Evolutionary conservation across 2,113 vertebrate species (phyloP).

Genomic region (Steatornis caripensis): DNA sequence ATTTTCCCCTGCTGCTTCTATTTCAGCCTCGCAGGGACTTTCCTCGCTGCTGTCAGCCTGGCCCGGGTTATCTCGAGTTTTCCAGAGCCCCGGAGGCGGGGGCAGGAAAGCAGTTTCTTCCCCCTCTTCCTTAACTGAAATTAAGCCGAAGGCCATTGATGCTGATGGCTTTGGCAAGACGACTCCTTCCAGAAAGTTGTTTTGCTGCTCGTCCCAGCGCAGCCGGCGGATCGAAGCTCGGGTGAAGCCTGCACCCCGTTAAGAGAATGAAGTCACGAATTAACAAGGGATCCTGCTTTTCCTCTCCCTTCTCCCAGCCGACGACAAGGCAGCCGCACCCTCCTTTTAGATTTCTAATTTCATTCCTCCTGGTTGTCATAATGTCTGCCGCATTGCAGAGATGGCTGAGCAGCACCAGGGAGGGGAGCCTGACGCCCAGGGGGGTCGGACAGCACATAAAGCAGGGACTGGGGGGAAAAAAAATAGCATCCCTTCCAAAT

Average conservation of each 20-base stretch:
- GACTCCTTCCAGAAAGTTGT: not conserved
- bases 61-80: not conserved
- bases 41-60: not conserved
- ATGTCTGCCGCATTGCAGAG: not conserved
- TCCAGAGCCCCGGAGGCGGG: not conserved
- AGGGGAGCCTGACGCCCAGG: not conserved
- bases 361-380: not conserved
- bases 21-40: not conserved
- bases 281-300: not conserved
- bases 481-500: not conserved
- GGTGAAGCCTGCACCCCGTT: not conserved
- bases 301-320: not conserved
- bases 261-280: not conserved
- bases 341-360: not conserved
- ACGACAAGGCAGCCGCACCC: not conserved
- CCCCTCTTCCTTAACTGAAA: not conserved
- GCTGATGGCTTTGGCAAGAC: not conserved
- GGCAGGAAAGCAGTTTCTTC: conserved; percentile 5
- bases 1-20: not conserved
- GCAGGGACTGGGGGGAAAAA: not conserved
- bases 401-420: not conserved
- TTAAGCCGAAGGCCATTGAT: not conserved
- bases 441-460: not conserved
- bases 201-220: accelerated
- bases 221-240: accelerated